Conservation (phyloP, 2,113 vertebrate species). For the Vombatus ursinus region DNA sequence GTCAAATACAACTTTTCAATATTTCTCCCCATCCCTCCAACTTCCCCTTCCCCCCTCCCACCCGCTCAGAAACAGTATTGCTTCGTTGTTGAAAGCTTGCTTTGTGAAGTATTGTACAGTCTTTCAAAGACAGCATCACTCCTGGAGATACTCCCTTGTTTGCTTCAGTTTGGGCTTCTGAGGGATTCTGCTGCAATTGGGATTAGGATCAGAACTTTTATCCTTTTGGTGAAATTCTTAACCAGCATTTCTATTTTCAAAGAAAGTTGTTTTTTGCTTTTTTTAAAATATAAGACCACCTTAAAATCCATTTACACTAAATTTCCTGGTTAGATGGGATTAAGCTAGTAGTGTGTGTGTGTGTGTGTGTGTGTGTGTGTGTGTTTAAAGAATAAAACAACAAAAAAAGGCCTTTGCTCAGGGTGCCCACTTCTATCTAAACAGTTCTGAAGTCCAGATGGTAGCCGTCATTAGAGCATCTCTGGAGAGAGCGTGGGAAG, state of each 20-base stretch:
- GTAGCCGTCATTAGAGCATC: slow-evolving; percentile 80
- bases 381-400: slow-evolving; percentile 80
- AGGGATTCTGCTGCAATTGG: slow-evolving; percentile 55
- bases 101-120: slow-evolving; percentile 35
- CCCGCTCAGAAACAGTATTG: slow-evolving; percentile 45
- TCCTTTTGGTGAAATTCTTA: slow-evolving; percentile 80
- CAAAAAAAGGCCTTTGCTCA: slow-evolving; percentile 71
- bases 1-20: slow-evolving; percentile 65
- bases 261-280: slow-evolving; percentile 62
- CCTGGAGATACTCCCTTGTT: slow-evolving; percentile 68
- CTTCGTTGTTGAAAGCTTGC: slow-evolving; percentile 55
- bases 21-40: slow-evolving; percentile 23
- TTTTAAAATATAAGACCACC: slow-evolving; percentile 78
- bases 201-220: slow-evolving; percentile 64
- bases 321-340: slow-evolving; percentile 81
- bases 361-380: slow-evolving; percentile 77
- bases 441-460: slow-evolving; percentile 85
- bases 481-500: slow-evolving; percentile 83
- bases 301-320: slow-evolving; percentile 76
- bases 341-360: slow-evolving; percentile 78
- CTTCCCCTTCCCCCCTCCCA: neutral
- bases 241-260: slow-evolving; percentile 81
- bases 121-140: slow-evolving; percentile 63
- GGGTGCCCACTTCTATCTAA: slow-evolving; percentile 80
- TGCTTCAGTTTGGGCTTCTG: slow-evolving; percentile 49